phyloP scores from a whole-genome alignment of 2,888 invertebrate species.

The Acanthacorydalis orientalis region DNA sequence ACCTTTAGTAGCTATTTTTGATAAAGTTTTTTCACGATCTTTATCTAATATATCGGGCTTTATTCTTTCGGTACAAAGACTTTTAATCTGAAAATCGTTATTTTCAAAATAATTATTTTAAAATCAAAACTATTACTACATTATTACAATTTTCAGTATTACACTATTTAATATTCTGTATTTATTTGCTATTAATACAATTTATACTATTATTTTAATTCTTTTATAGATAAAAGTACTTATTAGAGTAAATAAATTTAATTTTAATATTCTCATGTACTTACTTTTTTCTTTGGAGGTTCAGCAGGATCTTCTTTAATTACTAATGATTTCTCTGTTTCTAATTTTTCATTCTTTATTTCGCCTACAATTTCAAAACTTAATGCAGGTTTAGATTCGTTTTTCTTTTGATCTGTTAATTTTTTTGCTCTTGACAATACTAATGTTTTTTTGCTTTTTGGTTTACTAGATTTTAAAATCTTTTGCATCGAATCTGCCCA shows the following conservation, averaged over 20 bases:
- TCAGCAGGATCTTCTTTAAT: slow-evolving; percentile 9
- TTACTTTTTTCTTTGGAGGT: slow-evolving; percentile 14
- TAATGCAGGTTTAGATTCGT: slow-evolving; percentile 23
- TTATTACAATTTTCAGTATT: too few relatives aligned
- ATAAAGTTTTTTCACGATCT: slow-evolving; percentile 56
- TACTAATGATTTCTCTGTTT: slow-evolving; percentile 7
- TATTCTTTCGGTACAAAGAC: slow-evolving; percentile 28
- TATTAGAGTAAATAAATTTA: too few relatives aligned
- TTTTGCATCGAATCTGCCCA: slow-evolving; percentile 76
- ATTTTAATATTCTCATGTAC: too few relatives aligned
- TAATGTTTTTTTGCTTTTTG: slow-evolving; percentile 54
- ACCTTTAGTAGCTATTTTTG: slow-evolving; percentile 80
- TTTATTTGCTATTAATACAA: too few relatives aligned
- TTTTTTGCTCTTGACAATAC: slow-evolving; percentile 70
- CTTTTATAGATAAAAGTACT: too few relatives aligned
- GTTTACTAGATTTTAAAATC: slow-evolving; percentile 56
- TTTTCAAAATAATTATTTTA: too few relatives aligned
- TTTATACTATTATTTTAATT: too few relatives aligned
- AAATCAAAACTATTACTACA: too few relatives aligned
- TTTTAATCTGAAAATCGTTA: too few relatives aligned
- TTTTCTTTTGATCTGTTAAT: slow-evolving; percentile 34
- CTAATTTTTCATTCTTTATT: slow-evolving; percentile 29
- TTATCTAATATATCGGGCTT: slow-evolving; percentile 64
- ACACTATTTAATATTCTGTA: too few relatives aligned
- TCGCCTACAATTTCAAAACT: slow-evolving; percentile 54